These are phyloP conservation scores for Diloba caeruleocephala DNA, from an alignment of 2,888 invertebrate genomes.

Conservation along the genomic window DNA sequence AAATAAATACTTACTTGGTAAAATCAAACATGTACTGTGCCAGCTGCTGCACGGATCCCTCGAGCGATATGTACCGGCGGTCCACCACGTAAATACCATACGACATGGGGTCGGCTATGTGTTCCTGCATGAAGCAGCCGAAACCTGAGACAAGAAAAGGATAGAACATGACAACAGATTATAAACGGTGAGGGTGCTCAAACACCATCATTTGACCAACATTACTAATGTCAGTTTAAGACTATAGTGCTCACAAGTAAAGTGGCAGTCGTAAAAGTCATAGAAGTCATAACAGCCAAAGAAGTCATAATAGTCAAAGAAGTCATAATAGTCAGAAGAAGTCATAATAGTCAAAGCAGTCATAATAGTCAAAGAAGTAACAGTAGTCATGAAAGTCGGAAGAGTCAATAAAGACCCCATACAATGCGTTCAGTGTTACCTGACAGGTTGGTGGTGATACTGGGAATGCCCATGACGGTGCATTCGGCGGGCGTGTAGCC, in stretches of 20 bases:
- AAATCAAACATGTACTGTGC: conserved; percentile 98
- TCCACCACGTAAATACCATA: conserved; percentile 99
- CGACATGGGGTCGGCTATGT: conserved; percentile 98
- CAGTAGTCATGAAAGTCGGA: neutral
- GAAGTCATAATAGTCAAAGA: neutral
- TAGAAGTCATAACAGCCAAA: neutral
- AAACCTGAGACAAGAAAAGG: conserved; percentile 92
- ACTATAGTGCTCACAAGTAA: no score
- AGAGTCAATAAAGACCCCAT: no score
- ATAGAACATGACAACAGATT: no score
- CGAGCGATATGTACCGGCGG: conserved; percentile 95
- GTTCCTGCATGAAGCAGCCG: conserved; percentile 99
- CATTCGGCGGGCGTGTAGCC: conserved; percentile 99
- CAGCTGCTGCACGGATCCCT: conserved; percentile 97
- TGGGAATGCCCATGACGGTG: conserved; percentile 99
- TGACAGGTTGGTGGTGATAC: conserved; percentile 98
- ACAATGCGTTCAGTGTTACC: no score
- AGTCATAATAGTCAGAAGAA: neutral
- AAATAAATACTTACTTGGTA: conserved; percentile 85
- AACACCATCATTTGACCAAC: no score
- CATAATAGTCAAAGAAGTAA: neutral
- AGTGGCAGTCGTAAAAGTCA: neutral
- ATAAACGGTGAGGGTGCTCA: no score
- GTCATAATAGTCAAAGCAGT: neutral
- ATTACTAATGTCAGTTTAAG: no score